A percentile compares a stretch with the other conserved stretches of the same genome.
These are phyloP conservation scores for Myotis myotis DNA, from an alignment of 2,797 vertebrate species.

Conservation along the genomic window DNA sequence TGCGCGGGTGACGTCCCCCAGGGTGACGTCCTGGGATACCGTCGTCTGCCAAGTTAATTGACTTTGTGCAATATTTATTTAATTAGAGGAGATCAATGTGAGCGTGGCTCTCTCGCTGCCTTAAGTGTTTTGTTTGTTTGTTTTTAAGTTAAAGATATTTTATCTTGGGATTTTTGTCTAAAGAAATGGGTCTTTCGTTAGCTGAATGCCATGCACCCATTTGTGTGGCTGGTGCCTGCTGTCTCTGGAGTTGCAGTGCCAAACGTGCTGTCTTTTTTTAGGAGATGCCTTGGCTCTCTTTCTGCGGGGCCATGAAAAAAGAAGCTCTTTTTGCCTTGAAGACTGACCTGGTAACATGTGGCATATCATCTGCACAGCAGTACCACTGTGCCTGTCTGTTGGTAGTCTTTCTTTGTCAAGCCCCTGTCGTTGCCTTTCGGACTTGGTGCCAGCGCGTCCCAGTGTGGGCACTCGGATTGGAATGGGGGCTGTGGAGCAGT, in stretches of 20 bases:
- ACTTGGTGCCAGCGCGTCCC: not conserved
- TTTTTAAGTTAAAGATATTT: not conserved
- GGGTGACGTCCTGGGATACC: not conserved
- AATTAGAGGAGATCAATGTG: not conserved
- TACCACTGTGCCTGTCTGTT: not conserved
- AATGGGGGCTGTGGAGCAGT: not conserved
- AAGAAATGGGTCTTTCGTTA: not conserved
- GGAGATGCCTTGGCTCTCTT: not conserved
- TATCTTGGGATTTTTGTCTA: not conserved
- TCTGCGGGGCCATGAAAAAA: not conserved
- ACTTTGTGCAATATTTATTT: not conserved
- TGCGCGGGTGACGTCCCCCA: too few relatives aligned
- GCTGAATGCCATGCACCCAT: not conserved
- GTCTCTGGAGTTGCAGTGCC: not conserved
- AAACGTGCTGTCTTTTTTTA: not conserved
- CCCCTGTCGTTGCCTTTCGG: not conserved
- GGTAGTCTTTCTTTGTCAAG: not conserved
- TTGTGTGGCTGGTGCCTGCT: not conserved
- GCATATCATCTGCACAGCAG: not conserved
- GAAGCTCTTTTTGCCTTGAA: not conserved
- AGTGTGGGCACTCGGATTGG: not conserved
- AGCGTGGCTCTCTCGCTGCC: not conserved
- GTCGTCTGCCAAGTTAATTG: not conserved
- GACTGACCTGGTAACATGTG: not conserved
- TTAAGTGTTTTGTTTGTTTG: not conserved